phyloP scores from a whole-genome alignment of 2,888 invertebrate genomes.

The Chesias legatella region DNA sequence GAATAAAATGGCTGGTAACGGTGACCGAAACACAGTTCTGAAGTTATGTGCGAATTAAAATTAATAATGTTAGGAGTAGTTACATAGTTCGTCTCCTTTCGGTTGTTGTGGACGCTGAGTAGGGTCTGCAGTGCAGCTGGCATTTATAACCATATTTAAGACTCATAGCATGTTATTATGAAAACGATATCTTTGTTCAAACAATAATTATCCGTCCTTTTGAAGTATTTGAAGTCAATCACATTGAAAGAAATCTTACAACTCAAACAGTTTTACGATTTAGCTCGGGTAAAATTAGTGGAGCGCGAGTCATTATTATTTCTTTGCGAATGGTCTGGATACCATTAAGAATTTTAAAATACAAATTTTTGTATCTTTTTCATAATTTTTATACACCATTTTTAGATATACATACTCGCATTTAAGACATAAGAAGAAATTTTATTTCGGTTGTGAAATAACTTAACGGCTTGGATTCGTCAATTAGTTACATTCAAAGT shows the following conservation, averaged over 20 bases:
- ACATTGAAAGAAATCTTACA: slow-evolving; percentile 66
- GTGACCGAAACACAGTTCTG: too few species aligned
- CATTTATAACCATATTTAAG: slow-evolving; percentile 10
- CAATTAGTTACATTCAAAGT: too few species aligned
- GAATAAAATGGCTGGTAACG: too few species aligned
- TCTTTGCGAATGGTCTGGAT: too few species aligned
- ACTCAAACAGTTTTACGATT: slow-evolving; percentile 51
- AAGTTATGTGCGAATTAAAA: too few species aligned
- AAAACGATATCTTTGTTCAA: slow-evolving; percentile 27
- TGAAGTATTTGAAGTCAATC: slow-evolving; percentile 51
- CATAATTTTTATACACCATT: too few species aligned
- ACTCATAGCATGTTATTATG: slow-evolving; percentile 26
- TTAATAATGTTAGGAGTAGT: background rate
- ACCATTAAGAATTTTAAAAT: too few species aligned
- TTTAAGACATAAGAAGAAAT: too few species aligned
- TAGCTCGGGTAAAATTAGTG: slow-evolving; percentile 1
- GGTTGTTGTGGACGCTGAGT: background rate
- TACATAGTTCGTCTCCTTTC: background rate
- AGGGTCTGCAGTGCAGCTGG: background rate
- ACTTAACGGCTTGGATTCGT: too few species aligned
- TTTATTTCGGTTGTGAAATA: too few species aligned
- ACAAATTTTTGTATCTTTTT: too few species aligned
- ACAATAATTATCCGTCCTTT: slow-evolving; percentile 52
- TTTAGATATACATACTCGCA: too few species aligned
- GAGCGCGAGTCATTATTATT: background rate